A percentile compares a stretch with the other conserved stretches of the same genome.
Conservation (phyloP, 2,888 invertebrate genomes). For the Papilio demoleus region DNA sequence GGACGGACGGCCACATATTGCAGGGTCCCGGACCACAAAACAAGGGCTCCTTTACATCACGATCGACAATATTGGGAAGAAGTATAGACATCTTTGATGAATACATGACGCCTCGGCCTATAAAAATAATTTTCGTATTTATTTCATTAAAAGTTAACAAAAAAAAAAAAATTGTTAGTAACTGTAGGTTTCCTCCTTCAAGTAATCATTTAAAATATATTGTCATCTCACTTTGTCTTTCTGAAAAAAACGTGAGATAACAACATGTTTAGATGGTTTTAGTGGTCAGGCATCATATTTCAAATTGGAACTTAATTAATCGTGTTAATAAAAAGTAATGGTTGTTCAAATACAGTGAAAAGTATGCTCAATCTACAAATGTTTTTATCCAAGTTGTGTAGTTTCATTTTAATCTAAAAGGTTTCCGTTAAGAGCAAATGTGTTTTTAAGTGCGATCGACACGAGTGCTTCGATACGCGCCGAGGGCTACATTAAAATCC, state of each 20-base stretch:
- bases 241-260: background rate
- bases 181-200: too few relatives aligned
- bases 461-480: slow-evolving; percentile 38
- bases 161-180: background rate
- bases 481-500: slow-evolving; percentile 40
- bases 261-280: background rate
- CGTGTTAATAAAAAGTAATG: background rate
- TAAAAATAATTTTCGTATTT: background rate
- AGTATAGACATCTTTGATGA: slow-evolving; percentile 55
- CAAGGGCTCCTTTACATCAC: slow-evolving; percentile 59
- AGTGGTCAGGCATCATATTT: background rate
- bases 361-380: slow-evolving; percentile 31
- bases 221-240: background rate
- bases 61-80: slow-evolving; percentile 64
- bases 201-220: background rate
- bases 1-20: slow-evolving; percentile 71
- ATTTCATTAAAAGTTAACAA: background rate
- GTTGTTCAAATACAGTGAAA: background rate
- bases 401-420: slow-evolving; percentile 41
- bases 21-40: slow-evolving; percentile 75
- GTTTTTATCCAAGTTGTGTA: slow-evolving; percentile 30
- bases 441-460: slow-evolving; percentile 42
- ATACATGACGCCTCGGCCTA: slow-evolving; percentile 48
- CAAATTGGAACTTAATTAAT: background rate
- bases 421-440: slow-evolving; percentile 41